Conservation (phyloP, 2,797 vertebrate species). For the Phoeniculus purpureus region DNA sequence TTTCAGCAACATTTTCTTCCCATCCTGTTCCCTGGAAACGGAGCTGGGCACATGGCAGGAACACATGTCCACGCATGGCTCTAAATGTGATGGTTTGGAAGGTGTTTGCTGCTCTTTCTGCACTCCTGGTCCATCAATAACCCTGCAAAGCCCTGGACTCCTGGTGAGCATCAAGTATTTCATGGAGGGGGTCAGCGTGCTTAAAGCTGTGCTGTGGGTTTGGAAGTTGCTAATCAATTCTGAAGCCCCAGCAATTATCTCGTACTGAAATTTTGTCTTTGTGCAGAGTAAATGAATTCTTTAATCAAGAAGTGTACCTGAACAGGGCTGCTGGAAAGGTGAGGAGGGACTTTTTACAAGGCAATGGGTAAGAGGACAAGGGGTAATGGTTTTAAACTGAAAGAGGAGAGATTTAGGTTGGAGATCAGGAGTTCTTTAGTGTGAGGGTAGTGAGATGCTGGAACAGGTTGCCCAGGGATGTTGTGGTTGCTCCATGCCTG, state of each 20-base stretch:
- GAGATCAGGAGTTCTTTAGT: too few relatives aligned
- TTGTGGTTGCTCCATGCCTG: too few relatives aligned
- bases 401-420: too few relatives aligned
- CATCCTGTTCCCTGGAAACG: not conserved
- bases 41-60: not conserved
- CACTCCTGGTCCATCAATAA: rapidly evolving
- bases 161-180: not conserved
- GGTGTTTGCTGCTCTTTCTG: not conserved
- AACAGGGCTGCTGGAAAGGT: too few relatives aligned
- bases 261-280: not conserved
- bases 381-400: too few relatives aligned
- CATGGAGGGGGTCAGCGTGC: not conserved
- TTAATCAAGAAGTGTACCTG: not conserved
- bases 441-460: too few relatives aligned
- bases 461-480: too few relatives aligned
- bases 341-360: too few relatives aligned
- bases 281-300: not conserved
- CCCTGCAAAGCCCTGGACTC: not conserved
- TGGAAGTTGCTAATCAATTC: not conserved
- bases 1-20: not conserved
- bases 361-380: too few relatives aligned
- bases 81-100: not conserved
- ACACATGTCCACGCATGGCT: rapidly evolving
- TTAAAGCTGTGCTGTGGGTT: not conserved
- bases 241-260: not conserved